Conservation (phyloP, 2,888 invertebrate genomes). For the Lithophane leautieri region DNA sequence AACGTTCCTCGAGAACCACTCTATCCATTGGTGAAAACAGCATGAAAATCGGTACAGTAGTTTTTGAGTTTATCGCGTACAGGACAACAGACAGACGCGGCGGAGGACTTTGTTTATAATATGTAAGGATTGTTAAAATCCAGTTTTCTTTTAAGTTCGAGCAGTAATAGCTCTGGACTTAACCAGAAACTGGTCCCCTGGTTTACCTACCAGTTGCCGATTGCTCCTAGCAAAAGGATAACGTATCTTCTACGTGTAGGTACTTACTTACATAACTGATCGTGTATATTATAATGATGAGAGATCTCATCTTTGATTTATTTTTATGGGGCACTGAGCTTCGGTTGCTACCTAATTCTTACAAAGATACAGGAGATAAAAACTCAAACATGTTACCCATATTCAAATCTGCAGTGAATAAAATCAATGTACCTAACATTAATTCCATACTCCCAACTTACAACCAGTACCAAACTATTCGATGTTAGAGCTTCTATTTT, state of each 20-base stretch:
- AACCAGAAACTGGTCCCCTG: neutral
- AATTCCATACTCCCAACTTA: neutral
- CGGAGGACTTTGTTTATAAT: too few species aligned
- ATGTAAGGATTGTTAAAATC: neutral
- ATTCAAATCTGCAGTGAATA: neutral
- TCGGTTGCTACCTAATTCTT: neutral
- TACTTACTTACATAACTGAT: neutral
- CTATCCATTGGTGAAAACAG: too few species aligned
- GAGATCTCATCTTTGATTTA: neutral
- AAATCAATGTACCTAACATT: neutral
- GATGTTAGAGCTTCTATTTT: neutral
- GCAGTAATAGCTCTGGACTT: neutral
- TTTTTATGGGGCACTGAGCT: neutral
- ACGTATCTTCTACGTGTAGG: neutral
- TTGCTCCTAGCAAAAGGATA: neutral
- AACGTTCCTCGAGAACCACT: too few species aligned
- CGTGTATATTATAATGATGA: too few species aligned
- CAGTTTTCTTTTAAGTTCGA: neutral
- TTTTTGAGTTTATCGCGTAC: too few species aligned
- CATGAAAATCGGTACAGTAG: too few species aligned
- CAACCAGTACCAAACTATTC: neutral
- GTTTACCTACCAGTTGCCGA: neutral
- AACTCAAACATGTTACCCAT: neutral
- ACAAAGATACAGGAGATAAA: neutral
- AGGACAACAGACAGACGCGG: too few species aligned